Conservation (phyloP, 2,113 vertebrate species). For the Montifringilla adamsi region DNA sequence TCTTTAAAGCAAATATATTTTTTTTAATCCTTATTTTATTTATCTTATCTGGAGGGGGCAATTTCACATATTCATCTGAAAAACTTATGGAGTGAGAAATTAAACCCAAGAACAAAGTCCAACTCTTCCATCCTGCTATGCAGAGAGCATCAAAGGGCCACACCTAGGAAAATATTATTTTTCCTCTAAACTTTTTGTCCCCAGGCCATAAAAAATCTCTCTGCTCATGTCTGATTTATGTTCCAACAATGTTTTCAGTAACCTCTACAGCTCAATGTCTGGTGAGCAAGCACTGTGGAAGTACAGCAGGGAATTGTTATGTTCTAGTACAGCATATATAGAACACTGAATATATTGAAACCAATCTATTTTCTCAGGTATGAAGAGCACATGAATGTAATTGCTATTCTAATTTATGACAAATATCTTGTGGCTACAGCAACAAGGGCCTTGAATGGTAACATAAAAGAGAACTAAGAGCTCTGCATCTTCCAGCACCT, state of each 20-base stretch:
- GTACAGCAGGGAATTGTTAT: not conserved
- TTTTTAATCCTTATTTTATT: not conserved
- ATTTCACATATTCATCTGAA: not conserved
- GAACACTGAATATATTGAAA: constrained; percentile 7
- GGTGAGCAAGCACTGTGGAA: not conserved
- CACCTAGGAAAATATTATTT: constrained; percentile 42
- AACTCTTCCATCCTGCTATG: not conserved
- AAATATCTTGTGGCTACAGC: not conserved
- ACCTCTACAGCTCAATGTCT: not conserved
- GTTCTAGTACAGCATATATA: not conserved
- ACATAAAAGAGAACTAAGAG: not conserved
- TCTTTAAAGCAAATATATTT: not conserved
- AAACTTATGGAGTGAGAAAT: not conserved
- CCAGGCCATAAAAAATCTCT: not conserved
- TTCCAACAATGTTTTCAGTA: not conserved
- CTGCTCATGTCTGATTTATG: not conserved
- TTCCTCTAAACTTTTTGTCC: constrained; percentile 2
- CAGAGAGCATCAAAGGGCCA: not conserved
- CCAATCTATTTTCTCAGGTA: not conserved
- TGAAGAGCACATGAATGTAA: not conserved
- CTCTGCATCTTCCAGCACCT: not conserved
- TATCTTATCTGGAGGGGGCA: not conserved
- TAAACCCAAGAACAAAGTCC: not conserved
- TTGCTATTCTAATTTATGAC: not conserved
- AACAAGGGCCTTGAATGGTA: not conserved